Conservation (phyloP, 1,140 invertebrate species). For the Ladona fulva region DNA sequence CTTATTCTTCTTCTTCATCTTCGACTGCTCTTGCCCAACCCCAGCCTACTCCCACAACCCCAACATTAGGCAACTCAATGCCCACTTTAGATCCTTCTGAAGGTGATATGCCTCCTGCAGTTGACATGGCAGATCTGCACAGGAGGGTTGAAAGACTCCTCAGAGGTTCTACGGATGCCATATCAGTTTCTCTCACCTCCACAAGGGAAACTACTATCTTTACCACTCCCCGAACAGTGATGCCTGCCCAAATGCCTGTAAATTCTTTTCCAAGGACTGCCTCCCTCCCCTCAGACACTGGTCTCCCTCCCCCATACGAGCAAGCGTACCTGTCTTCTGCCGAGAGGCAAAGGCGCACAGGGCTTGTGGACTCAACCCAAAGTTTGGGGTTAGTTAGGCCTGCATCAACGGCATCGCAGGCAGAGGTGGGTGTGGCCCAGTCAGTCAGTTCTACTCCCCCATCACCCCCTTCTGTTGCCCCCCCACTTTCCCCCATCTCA, state of each 20-base stretch:
- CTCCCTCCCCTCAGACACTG: constrained; percentile 40
- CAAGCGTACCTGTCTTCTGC: constrained; percentile 39
- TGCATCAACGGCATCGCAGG: neutral
- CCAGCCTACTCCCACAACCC: neutral
- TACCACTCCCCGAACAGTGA: neutral
- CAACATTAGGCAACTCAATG: neutral
- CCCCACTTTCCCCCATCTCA: constrained; percentile 60
- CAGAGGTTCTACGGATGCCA: constrained; percentile 49
- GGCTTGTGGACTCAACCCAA: neutral
- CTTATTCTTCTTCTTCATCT: neutral
- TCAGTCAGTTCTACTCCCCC: neutral
- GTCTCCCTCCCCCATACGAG: constrained; percentile 52
- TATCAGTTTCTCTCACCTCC: constrained; percentile 28
- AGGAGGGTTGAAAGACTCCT: constrained; percentile 56
- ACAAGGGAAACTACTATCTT: neutral
- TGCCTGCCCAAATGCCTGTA: neutral
- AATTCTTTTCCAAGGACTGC: constrained; percentile 16
- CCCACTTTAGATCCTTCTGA: neutral
- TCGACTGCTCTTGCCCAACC: neutral
- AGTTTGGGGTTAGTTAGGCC: neutral
- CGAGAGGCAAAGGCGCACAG: constrained; percentile 34
- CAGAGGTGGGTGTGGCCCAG: neutral
- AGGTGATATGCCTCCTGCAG: constrained; percentile 31
- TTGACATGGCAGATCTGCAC: constrained; percentile 80
- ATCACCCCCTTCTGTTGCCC: constrained; percentile 23